Conservation (phyloP, 2,113 vertebrate species). For the Alces alces region DNA sequence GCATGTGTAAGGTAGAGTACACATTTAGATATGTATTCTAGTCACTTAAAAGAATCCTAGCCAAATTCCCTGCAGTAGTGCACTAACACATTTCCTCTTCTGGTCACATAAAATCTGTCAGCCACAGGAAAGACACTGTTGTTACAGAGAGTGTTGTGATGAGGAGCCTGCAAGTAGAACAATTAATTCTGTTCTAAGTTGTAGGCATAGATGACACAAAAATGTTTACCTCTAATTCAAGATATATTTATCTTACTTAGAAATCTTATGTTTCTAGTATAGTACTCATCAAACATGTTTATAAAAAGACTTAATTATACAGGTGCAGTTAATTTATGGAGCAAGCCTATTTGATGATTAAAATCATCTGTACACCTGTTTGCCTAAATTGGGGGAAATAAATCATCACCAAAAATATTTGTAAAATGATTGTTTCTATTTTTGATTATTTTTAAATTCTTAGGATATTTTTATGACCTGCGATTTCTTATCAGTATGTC, state of each 20-base stretch:
- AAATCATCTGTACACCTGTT: conserved; percentile 59
- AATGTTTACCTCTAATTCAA: conserved; percentile 39
- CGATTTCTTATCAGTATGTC: not conserved
- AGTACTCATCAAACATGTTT: conserved; percentile 63
- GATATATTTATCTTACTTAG: conserved; percentile 50
- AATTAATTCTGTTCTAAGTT: conserved; percentile 12
- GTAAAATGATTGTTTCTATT: conserved; percentile 58
- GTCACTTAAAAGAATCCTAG: not conserved
- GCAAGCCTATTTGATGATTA: conserved; percentile 47
- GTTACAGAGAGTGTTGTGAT: not conserved
- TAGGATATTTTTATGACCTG: conserved; percentile 29
- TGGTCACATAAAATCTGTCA: not conserved
- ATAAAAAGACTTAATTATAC: conserved; percentile 54
- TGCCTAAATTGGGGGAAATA: conserved; percentile 35
- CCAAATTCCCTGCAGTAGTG: not conserved
- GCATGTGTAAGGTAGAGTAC: not conserved
- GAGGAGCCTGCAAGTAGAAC: not conserved
- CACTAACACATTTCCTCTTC: not conserved
- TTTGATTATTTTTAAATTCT: conserved; percentile 18
- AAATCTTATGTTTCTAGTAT: conserved; percentile 35
- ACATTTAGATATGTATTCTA: not conserved
- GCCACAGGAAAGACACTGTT: not conserved
- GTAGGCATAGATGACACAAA: conserved; percentile 1
- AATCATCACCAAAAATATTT: conserved; percentile 44
- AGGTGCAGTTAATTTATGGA: conserved; percentile 65